Evolutionary conservation across 2,113 vertebrate species (phyloP), one percentile per base, ranked within the genome.

Genomic region (Pollachius pollachius): DNA sequence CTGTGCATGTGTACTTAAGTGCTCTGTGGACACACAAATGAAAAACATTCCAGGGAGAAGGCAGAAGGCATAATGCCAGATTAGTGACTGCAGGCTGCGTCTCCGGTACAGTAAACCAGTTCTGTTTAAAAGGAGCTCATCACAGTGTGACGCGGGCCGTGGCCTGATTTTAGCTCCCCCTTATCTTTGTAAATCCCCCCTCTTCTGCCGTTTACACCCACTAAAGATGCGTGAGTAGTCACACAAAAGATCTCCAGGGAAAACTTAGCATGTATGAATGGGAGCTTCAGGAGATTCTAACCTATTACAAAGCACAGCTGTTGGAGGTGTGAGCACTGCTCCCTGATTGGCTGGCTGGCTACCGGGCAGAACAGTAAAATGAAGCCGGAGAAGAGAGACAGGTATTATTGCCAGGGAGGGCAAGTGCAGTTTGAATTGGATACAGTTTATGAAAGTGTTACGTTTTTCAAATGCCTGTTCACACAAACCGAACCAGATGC

Each of bases 321-420:
- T 80, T 83, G 78, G 58, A 69, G 76, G 76, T 70, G 67, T 75
- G 65, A 64, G 54, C 60, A 72, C 81, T 81, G 74, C 80, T 78
- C 72, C 70, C 69, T 69, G 83, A 92, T 91, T 92, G 91, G 91
- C 83, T 80, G 83, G 18, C 75, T 81, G 85, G 92, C 89, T 92
- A 88, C 90, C 67, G 87, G 89, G 91, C 89, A 92, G 88, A 89
- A 88, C 70, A 88, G 69, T 59, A 72, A 84, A 80, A 67, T 69
- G 85, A 81, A 86, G 41, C 41, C 11, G 41, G 9, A 48, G 41
- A 81, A 72, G 70, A 70, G 80, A 73, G 67, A 27, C 56, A 3
- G 58, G 63, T 18, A 60, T 34, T 9, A 34, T 34, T 34, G 30
- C 30, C 30, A 34, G 30, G 30, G 30, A 34, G 4, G 30, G 30